Conservation (phyloP, 2,888 invertebrate species). For the Hymenopus coronatus region DNA sequence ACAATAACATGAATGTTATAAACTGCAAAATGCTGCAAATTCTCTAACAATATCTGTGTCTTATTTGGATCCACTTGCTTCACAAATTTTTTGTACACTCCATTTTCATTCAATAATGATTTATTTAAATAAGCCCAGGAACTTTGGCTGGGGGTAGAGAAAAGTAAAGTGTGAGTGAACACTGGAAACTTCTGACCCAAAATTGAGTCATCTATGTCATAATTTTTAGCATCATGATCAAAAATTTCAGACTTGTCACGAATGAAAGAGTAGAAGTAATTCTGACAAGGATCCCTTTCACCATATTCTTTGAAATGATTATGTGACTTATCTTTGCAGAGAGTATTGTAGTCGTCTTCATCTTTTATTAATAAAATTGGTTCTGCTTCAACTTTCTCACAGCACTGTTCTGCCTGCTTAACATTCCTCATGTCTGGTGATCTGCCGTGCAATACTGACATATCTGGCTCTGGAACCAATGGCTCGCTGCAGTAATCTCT, state of each 20-base stretch:
- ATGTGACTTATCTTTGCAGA: background rate
- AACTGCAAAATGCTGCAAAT: constrained; percentile 17
- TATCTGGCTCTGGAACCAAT: constrained; percentile 26
- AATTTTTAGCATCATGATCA: background rate
- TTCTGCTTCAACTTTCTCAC: constrained; percentile 1
- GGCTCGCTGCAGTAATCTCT: constrained; percentile 54
- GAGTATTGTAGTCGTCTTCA: background rate
- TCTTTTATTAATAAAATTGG: background rate
- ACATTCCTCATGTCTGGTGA: background rate
- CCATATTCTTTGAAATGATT: background rate
- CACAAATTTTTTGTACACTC: background rate
- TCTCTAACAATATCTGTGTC: background rate
- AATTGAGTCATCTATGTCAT: background rate
- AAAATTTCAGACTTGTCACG: background rate
- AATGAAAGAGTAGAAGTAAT: constrained; percentile 18
- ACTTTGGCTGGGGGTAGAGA: background rate
- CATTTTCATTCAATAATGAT: background rate
- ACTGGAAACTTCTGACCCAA: background rate
- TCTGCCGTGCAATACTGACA: background rate
- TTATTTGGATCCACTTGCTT: constrained; percentile 11
- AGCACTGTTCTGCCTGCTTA: background rate
- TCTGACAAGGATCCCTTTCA: constrained; percentile 6
- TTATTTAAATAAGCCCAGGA: background rate
- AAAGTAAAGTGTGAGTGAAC: background rate
- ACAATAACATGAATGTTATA: constrained; percentile 18